A percentile compares a stretch with the other conserved stretches of the same genome.
Conservation (phyloP, 2,797 vertebrate species). For the Phyllotis vaccarum region DNA sequence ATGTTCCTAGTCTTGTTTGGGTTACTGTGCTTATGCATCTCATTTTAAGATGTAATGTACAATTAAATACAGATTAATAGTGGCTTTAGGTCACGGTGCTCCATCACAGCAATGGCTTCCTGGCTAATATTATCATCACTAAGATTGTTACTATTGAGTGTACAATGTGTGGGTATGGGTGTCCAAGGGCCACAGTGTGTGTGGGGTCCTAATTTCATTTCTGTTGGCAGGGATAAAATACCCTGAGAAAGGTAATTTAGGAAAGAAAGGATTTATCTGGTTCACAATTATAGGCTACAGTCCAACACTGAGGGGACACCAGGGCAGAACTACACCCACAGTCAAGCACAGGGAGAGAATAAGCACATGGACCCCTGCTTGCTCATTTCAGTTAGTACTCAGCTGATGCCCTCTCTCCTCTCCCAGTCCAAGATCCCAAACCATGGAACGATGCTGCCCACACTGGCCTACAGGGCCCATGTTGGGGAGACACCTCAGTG, state of each 20-base stretch:
- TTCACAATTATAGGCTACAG: background rate
- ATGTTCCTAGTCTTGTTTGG: too few relatives aligned
- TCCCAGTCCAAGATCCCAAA: background rate
- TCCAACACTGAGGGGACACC: background rate
- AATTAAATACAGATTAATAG: background rate
- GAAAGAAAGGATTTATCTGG: background rate
- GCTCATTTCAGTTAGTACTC: background rate
- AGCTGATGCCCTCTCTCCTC: background rate
- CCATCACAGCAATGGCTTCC: background rate
- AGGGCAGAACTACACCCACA: background rate
- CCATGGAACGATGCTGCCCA: background rate
- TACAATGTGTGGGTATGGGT: background rate
- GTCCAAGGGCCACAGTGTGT: background rate
- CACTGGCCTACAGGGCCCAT: background rate
- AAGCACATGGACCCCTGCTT: background rate
- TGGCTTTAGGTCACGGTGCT: background rate
- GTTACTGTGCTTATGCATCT: too few relatives aligned
- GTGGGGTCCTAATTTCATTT: background rate
- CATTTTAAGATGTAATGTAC: too few relatives aligned
- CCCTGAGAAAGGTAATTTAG: background rate
- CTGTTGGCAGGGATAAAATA: background rate
- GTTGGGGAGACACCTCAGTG: background rate
- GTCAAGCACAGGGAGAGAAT: background rate
- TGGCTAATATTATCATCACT: conserved; percentile 29
- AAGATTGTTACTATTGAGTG: background rate